phyloP scores from a whole-genome alignment of 2,888 invertebrate genomes.

The Ephialtes manifestator region DNA sequence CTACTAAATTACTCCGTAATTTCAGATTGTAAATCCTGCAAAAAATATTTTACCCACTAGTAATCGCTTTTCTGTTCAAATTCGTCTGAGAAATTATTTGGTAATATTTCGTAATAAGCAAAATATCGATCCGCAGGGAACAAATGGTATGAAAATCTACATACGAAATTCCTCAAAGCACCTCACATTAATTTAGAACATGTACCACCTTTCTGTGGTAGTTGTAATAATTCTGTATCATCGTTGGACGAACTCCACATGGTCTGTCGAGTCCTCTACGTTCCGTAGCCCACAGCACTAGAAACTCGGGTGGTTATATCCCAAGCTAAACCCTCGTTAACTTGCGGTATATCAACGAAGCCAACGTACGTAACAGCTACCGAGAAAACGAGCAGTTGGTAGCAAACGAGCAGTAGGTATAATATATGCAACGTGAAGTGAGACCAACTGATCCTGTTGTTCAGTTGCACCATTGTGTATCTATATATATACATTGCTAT shows the following conservation, averaged over 20 bases:
- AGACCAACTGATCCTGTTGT: constrained; percentile 24
- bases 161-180: constrained; percentile 17
- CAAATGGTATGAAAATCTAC: constrained; percentile 4
- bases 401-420: constrained; percentile 6
- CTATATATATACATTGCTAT: not conserved
- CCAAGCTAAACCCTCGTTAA: constrained; percentile 18
- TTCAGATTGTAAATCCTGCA: not conserved
- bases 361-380: constrained; percentile 13
- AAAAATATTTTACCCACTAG: not conserved
- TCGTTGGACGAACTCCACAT: constrained; percentile 18
- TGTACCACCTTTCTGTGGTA: constrained; percentile 2
- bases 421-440: constrained; percentile 1
- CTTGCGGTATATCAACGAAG: constrained; percentile 28
- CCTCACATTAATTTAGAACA: constrained; percentile 18
- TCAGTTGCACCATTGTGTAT: not conserved
- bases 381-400: constrained; percentile 26
- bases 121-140: not conserved
- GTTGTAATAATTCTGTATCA: constrained; percentile 30
- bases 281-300: constrained; percentile 9
- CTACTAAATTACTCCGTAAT: not conserved
- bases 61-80: not conserved
- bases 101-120: not conserved
- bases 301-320: constrained; percentile 27
- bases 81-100: not conserved
- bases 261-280: not conserved